Conservation (phyloP, 2,797 vertebrate genomes). For the Lindbergichthys nudifrons region DNA sequence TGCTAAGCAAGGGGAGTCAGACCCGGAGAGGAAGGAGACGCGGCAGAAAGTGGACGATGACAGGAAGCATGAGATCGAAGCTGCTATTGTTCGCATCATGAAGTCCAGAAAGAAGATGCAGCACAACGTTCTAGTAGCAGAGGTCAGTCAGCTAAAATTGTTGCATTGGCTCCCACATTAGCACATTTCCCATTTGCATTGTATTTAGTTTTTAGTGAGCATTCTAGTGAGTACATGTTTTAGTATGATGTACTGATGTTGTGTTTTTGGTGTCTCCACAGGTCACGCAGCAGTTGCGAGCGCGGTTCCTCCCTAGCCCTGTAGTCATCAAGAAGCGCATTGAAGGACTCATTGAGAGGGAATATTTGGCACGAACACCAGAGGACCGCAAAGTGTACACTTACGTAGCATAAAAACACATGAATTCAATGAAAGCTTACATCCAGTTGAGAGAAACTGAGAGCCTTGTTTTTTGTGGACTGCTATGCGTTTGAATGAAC, state of each 20-base stretch:
- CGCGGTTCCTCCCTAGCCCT: slow-evolving; percentile 98
- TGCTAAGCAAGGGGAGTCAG: slow-evolving; percentile 99
- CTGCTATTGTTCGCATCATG: slow-evolving; percentile 99
- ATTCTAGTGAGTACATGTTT: no score
- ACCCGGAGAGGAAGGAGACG: slow-evolving; percentile 99
- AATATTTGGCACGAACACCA: slow-evolving; percentile 99
- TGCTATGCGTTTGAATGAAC: slow-evolving; percentile 93
- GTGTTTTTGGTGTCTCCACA: slow-evolving; percentile 68
- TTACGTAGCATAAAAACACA: slow-evolving; percentile 96
- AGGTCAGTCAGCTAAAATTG: slow-evolving; percentile 84
- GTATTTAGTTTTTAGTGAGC: not conserved
- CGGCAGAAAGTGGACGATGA: slow-evolving; percentile 99
- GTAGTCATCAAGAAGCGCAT: slow-evolving; percentile 99
- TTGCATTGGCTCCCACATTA: not conserved
- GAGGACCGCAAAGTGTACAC: slow-evolving; percentile 99
- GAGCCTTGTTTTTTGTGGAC: slow-evolving; percentile 77
- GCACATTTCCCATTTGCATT: not conserved
- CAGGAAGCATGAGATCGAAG: slow-evolving; percentile 99
- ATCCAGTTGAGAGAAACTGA: slow-evolving; percentile 64
- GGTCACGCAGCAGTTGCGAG: slow-evolving; percentile 98
- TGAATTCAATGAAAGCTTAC: slow-evolving; percentile 77
- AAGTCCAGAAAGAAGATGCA: slow-evolving; percentile 99
- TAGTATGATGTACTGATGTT: slow-evolving; percentile 5
- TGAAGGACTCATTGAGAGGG: slow-evolving; percentile 99
- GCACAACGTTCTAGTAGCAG: slow-evolving; percentile 98